A percentile compares a stretch with the other conserved stretches of the same genome.
Conservation (phyloP, 2,888 invertebrate species). For the Cheilosia vernalis region DNA sequence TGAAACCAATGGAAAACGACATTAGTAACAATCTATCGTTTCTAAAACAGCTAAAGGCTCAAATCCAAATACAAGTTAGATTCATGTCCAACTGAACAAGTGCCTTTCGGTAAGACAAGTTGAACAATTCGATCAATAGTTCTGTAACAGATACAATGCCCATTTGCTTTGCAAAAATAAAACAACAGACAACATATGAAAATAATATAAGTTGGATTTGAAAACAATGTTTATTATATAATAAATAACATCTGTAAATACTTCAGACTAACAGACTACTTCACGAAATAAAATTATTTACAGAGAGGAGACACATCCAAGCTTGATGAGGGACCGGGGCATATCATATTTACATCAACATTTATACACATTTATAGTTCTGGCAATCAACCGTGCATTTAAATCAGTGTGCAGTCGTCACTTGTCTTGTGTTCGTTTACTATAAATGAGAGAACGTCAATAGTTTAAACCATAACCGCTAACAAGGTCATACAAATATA, state of each 20-base stretch:
- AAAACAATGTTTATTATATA: neutral
- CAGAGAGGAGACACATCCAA: slow-evolving; percentile 35
- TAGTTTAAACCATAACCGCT: slow-evolving; percentile 25
- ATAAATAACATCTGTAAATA: slow-evolving; percentile 24
- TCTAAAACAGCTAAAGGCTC: too few relatives aligned
- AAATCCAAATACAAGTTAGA: too few relatives aligned
- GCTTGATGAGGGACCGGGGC: slow-evolving; percentile 1
- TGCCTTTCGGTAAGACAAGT: too few relatives aligned
- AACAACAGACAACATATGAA: neutral
- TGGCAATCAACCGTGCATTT: slow-evolving; percentile 19
- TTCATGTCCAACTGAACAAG: too few relatives aligned
- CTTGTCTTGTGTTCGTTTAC: slow-evolving; percentile 54
- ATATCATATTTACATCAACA: slow-evolving; percentile 48
- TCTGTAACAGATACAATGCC: too few relatives aligned
- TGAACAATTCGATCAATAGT: too few relatives aligned
- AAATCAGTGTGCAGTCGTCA: slow-evolving; percentile 60
- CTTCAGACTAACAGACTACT: slow-evolving; percentile 13
- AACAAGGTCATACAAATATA: slow-evolving; percentile 46
- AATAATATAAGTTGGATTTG: neutral
- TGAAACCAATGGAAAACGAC: too few relatives aligned
- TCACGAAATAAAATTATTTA: slow-evolving; percentile 52
- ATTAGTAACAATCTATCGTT: too few relatives aligned
- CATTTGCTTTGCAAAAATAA: too few relatives aligned
- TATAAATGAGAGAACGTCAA: slow-evolving; percentile 59
- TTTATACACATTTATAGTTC: slow-evolving; percentile 13